A percentile compares a stretch with the other conserved stretches of the same genome.
These are phyloP conservation scores for Eleutherodactylus coqui DNA, from an alignment of 2,797 vertebrate species.

Conservation along the genomic window DNA sequence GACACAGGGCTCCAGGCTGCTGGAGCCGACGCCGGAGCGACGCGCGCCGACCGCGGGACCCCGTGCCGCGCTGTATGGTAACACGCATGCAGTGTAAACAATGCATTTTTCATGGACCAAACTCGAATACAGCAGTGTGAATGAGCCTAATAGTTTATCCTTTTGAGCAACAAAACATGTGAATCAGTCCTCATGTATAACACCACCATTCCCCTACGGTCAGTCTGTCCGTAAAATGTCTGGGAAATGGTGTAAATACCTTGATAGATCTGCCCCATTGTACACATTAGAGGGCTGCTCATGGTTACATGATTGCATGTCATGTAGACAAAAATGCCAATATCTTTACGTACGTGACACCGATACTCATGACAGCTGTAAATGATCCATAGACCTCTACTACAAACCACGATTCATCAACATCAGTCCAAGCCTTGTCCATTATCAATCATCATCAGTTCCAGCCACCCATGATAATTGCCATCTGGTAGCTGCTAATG, in stretches of 20 bases:
- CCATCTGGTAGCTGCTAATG: slow-evolving; percentile 30
- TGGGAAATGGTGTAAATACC: not conserved
- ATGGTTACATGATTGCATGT: not conserved
- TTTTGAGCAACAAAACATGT: no score
- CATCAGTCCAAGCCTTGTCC: slow-evolving; percentile 9
- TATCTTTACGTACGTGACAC: not conserved
- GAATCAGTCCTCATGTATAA: no score
- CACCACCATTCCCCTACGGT: no score
- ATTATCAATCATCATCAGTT: slow-evolving; percentile 49
- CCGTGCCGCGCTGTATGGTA: no score
- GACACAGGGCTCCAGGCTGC: no score
- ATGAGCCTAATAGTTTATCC: no score
- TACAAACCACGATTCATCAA: slow-evolving; percentile 28
- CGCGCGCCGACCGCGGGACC: no score
- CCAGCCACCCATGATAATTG: slow-evolving; percentile 31
- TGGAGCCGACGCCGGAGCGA: no score
- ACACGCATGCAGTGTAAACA: no score
- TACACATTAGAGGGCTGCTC: not conserved
- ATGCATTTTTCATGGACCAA: no score
- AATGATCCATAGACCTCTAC: not conserved
- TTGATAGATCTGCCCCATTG: not conserved
- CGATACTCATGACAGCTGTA: slow-evolving; percentile 27
- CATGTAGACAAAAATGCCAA: not conserved
- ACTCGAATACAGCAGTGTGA: no score
- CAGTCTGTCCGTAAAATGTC: no score